These are phyloP conservation scores for Temnothorax nylanderi DNA, from an alignment of 1,140 invertebrate genomes.

Conservation along the genomic window DNA sequence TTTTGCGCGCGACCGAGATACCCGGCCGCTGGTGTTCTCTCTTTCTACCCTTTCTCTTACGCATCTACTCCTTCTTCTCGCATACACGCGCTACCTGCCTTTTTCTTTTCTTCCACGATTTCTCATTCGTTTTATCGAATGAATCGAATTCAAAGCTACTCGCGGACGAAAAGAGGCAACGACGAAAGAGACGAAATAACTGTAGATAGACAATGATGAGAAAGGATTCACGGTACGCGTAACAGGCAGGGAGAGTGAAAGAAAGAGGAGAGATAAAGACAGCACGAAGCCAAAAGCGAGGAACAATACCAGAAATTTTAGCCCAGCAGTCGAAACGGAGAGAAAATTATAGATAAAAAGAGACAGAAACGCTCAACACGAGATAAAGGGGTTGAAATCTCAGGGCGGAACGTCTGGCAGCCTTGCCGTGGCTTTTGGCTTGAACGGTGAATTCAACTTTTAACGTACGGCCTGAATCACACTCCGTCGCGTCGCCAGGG, in stretches of 20 bases:
- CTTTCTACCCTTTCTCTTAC: conserved; percentile 15
- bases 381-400: conserved; percentile 59
- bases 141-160: conserved; percentile 68
- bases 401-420: conserved; percentile 38
- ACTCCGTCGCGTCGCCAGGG: conserved; percentile 8
- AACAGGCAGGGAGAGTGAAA: conserved; percentile 1
- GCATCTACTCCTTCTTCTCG: conserved; percentile 29
- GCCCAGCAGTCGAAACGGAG: background rate
- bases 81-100: conserved; percentile 2
- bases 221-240: background rate
- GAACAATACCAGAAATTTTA: conserved; percentile 73
- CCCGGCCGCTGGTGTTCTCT: conserved; percentile 45
- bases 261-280: conserved; percentile 3
- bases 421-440: conserved; percentile 28
- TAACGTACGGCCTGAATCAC: conserved; percentile 47
- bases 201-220: conserved; percentile 23
- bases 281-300: conserved; percentile 49
- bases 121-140: conserved; percentile 53
- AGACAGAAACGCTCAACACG: conserved; percentile 23
- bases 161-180: conserved; percentile 4
- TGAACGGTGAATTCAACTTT: conserved; percentile 47
- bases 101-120: conserved; percentile 30
- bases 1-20: conserved; percentile 70
- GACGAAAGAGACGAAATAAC: conserved; percentile 44
- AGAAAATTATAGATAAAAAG: conserved; percentile 3